phyloP scores from a whole-genome alignment of 1,140 invertebrate genomes.

The Zaprionus kolodkinae region DNA sequence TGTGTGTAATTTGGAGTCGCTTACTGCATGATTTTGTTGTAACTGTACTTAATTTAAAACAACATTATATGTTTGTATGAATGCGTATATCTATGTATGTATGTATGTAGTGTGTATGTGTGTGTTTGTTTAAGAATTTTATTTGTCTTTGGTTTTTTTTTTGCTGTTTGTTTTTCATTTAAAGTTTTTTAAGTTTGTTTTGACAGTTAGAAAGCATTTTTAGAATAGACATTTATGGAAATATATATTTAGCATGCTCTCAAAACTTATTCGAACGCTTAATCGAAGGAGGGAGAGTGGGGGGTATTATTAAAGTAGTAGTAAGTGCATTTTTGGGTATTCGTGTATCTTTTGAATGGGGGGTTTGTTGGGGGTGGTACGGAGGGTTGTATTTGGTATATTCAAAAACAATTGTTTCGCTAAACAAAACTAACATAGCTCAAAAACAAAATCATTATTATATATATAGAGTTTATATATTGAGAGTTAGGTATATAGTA shows the following conservation, averaged over 20 bases:
- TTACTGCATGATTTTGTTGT: slow-evolving; percentile 45
- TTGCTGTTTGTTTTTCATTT: slow-evolving; percentile 16
- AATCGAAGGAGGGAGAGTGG: slow-evolving; percentile 70
- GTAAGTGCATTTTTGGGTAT: slow-evolving; percentile 65
- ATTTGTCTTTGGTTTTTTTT: slow-evolving; percentile 42
- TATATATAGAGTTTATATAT: slow-evolving; percentile 63
- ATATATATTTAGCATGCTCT: slow-evolving; percentile 83
- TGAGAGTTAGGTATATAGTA: slow-evolving; percentile 47
- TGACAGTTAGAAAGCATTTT: slow-evolving; percentile 61
- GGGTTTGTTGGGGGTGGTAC: slow-evolving; percentile 15
- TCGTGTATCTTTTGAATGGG: slow-evolving; percentile 41
- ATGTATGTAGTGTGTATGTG: slow-evolving; percentile 16
- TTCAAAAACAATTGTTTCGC: slow-evolving; percentile 68
- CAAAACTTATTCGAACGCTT: slow-evolving; percentile 82
- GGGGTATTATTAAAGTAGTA: slow-evolving; percentile 64
- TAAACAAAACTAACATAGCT: slow-evolving; percentile 79
- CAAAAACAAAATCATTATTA: slow-evolving; percentile 76
- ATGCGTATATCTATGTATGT: slow-evolving; percentile 34
- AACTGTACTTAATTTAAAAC: slow-evolving; percentile 48
- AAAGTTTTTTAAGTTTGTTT: slow-evolving; percentile 32
- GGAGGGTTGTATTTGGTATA: slow-evolving; percentile 40
- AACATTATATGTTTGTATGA: slow-evolving; percentile 44
- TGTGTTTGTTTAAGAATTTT: slow-evolving; percentile 40
- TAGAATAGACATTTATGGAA: slow-evolving; percentile 83
- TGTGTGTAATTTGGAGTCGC: slow-evolving; percentile 38